Conservation (phyloP, 1,140 invertebrate species). For the Xylocopa sonorina region DNA sequence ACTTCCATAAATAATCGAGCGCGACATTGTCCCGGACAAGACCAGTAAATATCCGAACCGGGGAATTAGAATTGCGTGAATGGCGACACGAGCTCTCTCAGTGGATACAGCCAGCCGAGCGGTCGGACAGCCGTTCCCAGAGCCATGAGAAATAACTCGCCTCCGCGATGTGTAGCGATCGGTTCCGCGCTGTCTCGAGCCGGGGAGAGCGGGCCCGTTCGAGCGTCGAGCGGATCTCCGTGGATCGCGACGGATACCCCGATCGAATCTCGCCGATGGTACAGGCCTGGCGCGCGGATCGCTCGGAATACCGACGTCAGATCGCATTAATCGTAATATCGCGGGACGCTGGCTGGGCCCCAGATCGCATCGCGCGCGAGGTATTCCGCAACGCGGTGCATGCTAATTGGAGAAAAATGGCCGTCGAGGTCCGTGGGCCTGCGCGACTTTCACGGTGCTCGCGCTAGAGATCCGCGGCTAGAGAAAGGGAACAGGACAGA, state of each 20-base stretch:
- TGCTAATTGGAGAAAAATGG: slow-evolving; percentile 74
- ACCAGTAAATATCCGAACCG: too few species aligned
- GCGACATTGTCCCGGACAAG: too few species aligned
- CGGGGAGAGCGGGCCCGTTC: neutral
- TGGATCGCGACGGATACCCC: slow-evolving; percentile 33
- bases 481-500: too few species aligned
- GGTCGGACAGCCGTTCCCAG: neutral
- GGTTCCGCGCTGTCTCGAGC: neutral
- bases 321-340: slow-evolving; percentile 71
- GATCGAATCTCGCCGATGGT: slow-evolving; percentile 18
- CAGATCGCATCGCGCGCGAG: slow-evolving; percentile 59
- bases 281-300: slow-evolving; percentile 9
- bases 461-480: slow-evolving; percentile 36
- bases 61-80: too few species aligned
- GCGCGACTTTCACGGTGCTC: slow-evolving; percentile 27
- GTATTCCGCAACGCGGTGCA: slow-evolving; percentile 68
- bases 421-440: neutral
- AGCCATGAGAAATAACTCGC: neutral
- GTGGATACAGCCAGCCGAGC: neutral
- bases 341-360: slow-evolving; percentile 51
- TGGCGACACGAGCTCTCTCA: too few species aligned
- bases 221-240: too few species aligned
- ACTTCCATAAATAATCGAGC: too few species aligned
- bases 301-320: slow-evolving; percentile 64
- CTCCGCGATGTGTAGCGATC: neutral